Evolutionary conservation across 2,113 vertebrate genomes (phyloP).

Genomic region (Pseudonaja textilis): DNA sequence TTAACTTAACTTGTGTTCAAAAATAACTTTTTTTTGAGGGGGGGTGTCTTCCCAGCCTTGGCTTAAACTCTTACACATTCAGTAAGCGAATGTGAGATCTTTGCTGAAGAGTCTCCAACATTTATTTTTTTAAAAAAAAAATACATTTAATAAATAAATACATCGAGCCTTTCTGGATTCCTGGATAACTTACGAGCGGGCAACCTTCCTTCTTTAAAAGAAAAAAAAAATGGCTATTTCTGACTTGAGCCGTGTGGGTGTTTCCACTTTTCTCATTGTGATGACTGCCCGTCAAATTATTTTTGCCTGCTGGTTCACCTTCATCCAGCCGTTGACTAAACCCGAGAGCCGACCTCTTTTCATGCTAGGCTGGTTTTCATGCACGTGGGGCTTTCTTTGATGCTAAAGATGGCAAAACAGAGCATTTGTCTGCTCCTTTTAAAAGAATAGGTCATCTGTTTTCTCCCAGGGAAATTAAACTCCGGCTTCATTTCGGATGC

Average conservation of each 20-base stretch:
- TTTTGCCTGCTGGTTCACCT: neutral
- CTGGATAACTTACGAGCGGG: neutral
- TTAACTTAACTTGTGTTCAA: neutral
- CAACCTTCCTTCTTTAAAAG: neutral
- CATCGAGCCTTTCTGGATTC: neutral
- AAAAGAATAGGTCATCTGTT: conserved; percentile 63
- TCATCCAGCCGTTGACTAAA: neutral
- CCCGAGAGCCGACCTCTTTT: rapidly evolving
- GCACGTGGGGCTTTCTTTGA: conserved; percentile 19
- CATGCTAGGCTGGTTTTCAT: neutral
- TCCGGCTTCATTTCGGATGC: conserved; percentile 26
- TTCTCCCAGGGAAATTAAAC: conserved; percentile 61
- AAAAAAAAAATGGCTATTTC: neutral
- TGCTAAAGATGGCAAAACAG: conserved; percentile 45
- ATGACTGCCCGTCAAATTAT: neutral
- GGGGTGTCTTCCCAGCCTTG: neutral
- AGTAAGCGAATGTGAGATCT: neutral
- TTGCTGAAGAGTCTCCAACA: neutral
- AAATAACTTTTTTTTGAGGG: neutral
- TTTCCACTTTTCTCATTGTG: neutral
- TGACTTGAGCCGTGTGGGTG: neutral
- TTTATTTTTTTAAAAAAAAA: neutral
- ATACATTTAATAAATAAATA: neutral
- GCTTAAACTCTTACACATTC: neutral
- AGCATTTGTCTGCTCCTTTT: conserved; percentile 17